Conservation (phyloP, 2,113 vertebrate genomes). For the Proteles cristata region DNA sequence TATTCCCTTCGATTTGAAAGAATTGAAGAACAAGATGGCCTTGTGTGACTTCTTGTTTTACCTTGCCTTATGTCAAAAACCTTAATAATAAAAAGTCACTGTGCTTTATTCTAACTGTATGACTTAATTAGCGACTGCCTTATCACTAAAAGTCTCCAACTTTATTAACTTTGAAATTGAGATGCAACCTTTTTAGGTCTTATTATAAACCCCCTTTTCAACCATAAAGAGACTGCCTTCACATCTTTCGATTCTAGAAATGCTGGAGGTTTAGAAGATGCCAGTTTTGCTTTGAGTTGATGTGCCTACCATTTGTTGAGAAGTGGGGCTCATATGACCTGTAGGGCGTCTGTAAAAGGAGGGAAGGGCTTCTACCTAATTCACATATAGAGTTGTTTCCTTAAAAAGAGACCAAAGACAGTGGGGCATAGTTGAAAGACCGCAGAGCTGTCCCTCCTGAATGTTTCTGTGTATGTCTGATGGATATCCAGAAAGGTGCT, state of each 20-base stretch:
- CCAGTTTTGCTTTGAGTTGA: background rate
- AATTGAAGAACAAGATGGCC: background rate
- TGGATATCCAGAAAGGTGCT: background rate
- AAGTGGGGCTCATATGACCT: background rate
- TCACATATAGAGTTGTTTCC: background rate
- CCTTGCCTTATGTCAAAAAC: background rate
- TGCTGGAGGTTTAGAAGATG: background rate
- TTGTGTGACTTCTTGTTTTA: background rate
- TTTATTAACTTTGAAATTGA: slow-evolving; percentile 18
- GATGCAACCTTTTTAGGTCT: background rate
- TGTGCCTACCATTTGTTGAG: background rate
- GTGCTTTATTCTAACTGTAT: background rate
- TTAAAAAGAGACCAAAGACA: background rate
- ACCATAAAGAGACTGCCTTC: background rate
- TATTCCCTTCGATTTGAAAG: background rate
- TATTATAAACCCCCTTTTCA: background rate
- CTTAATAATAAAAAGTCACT: background rate
- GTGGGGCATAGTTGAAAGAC: background rate
- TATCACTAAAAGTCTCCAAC: background rate
- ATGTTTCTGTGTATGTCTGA: background rate
- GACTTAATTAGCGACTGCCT: background rate
- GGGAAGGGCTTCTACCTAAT: background rate
- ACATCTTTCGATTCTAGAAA: background rate
- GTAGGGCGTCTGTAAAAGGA: background rate
- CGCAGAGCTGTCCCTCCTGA: background rate